These are phyloP conservation scores for Rotaria sp. DNA, from an alignment of 2,888 invertebrate genomes.

Conservation along the genomic window DNA sequence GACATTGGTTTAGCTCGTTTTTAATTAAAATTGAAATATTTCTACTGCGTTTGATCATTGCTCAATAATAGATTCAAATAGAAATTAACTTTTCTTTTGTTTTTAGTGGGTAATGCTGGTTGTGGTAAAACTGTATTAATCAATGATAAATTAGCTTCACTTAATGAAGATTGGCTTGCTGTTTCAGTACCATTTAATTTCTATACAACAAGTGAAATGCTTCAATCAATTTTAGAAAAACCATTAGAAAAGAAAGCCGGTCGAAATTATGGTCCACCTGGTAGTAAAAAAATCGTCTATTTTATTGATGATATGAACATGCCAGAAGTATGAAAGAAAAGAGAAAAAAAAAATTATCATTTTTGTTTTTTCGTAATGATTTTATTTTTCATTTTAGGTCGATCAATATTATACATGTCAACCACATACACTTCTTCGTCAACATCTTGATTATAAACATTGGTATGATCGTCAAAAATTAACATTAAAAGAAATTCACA, in stretches of 20 bases:
- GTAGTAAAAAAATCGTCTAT: constrained; percentile 82
- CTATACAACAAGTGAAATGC: constrained; percentile 71
- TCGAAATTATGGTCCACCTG: constrained; percentile 86
- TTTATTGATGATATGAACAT: constrained; percentile 96
- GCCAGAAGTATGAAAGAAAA: constrained; percentile 68
- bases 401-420: constrained; percentile 90
- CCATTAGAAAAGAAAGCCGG: constrained; percentile 93
- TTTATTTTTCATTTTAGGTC: constrained; percentile 50
- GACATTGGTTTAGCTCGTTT: too few relatives aligned
- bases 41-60: too few relatives aligned
- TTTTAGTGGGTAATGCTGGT: constrained; percentile 41
- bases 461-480: constrained; percentile 89
- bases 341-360: too few relatives aligned
- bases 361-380: constrained; percentile 73
- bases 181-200: constrained; percentile 90
- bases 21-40: too few relatives aligned
- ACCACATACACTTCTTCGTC: constrained; percentile 86
- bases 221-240: constrained; percentile 75
- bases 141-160: constrained; percentile 69
- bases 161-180: constrained; percentile 72
- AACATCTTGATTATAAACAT: constrained; percentile 88
- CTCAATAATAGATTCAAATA: too few relatives aligned
- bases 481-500: constrained; percentile 83
- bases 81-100: not conserved
- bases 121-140: constrained; percentile 84